Percentiles rank a stretch among this genome's conserved stretches.
These are phyloP conservation scores for Bubo blakistoni DNA, from an alignment of 2,113 vertebrate species.

Conservation along the genomic window DNA sequence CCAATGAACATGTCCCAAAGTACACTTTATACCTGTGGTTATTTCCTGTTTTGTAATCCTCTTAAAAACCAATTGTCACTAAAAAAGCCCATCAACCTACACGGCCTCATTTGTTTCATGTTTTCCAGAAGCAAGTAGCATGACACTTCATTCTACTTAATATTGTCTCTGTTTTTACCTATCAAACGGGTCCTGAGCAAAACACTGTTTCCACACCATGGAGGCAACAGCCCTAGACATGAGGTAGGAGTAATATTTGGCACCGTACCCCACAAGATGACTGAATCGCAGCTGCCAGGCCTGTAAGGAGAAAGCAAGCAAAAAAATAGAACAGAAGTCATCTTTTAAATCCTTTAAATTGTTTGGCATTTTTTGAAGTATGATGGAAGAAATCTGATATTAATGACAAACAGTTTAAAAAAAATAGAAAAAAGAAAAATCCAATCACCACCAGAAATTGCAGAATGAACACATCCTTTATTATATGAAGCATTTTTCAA, in stretches of 20 bases:
- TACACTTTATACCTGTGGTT: not conserved
- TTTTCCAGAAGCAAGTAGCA: not conserved
- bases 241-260: conserved; percentile 98
- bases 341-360: not conserved
- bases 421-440: not conserved
- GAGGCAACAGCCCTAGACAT: conserved; percentile 97
- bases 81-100: not conserved
- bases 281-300: conserved; percentile 98
- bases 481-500: not conserved
- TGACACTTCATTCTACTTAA: not conserved
- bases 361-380: not conserved
- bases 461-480: not conserved
- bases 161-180: conserved; percentile 75
- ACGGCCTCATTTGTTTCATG: not conserved
- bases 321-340: not conserved
- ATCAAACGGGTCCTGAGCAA: conserved; percentile 88
- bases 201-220: conserved; percentile 97
- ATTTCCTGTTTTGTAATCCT: not conserved
- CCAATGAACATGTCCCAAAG: not conserved
- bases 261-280: conserved; percentile 95
- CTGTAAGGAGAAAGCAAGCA: conserved; percentile 63
- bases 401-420: not conserved
- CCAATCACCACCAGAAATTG: not conserved
- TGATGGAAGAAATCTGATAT: not conserved
- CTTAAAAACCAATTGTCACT: not conserved